A percentile compares a stretch with the other conserved stretches of the same genome.
phyloP scores from a whole-genome alignment of 2,797 vertebrate genomes.

The Melanotaenia boesemani region DNA sequence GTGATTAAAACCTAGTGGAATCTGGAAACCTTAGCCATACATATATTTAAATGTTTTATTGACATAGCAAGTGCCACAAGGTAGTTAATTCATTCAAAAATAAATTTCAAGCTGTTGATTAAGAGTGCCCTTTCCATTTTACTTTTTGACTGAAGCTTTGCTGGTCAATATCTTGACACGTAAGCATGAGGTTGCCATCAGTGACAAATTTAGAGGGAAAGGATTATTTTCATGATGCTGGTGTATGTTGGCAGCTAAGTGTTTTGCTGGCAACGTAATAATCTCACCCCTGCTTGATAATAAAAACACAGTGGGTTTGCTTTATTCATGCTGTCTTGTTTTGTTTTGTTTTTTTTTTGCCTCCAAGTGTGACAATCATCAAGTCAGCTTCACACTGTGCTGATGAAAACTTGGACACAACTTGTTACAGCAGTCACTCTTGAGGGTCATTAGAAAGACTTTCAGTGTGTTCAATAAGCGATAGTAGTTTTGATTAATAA shows the following conservation, averaged over 20 bases:
- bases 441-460: not conserved
- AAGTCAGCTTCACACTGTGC: not conserved
- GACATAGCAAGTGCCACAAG: not conserved
- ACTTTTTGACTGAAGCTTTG: not conserved
- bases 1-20: not conserved
- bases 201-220: not conserved
- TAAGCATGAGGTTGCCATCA: not conserved
- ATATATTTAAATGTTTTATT: not conserved
- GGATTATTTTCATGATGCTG: not conserved
- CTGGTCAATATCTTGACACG: not conserved
- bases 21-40: not conserved
- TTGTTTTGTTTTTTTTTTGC: not conserved
- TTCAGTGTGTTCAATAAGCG: not conserved
- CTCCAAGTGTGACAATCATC: not conserved
- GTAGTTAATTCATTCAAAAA: not conserved
- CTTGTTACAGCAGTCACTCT: slow-evolving; percentile 13
- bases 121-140: not conserved
- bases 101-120: not conserved
- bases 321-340: slow-evolving; percentile 8
- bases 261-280: not conserved
- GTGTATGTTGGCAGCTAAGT: not conserved
- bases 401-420: not conserved
- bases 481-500: slow-evolving; percentile 31
- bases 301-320: slow-evolving; percentile 10
- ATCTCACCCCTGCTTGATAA: slow-evolving; percentile 1